Evolutionary conservation across 2,113 vertebrate species (phyloP).

Genomic region (Anguilla rostrata): DNA sequence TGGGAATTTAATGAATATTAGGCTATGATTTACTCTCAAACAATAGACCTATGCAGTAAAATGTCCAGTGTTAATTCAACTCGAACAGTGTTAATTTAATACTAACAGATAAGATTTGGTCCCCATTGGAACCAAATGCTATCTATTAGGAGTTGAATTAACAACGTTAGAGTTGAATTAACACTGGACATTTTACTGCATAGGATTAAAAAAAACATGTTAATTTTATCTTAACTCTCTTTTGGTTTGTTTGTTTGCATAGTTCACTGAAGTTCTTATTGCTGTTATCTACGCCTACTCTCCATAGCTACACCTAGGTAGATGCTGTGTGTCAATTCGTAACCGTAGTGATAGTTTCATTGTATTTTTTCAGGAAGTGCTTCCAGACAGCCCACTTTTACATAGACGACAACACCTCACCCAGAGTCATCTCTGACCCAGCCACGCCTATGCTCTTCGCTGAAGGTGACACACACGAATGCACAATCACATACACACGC

Average conservation of each 20-base stretch:
- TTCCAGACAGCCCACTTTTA: slow-evolving; percentile 99
- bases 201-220: no score
- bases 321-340: background rate
- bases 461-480: slow-evolving; percentile 68
- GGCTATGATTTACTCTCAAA: slow-evolving; percentile 14
- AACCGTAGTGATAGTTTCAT: background rate
- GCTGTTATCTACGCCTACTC: background rate
- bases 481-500: background rate
- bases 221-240: background rate
- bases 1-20: no score
- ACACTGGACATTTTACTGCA: no score
- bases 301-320: no score
- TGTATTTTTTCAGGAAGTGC: slow-evolving; percentile 76
- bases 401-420: slow-evolving; percentile 86
- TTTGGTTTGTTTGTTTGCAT: slow-evolving; percentile 13
- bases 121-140: no score
- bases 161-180: no score
- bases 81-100: no score
- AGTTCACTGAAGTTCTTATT: background rate
- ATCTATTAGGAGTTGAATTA: no score
- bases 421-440: slow-evolving; percentile 80
- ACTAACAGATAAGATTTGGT: no score
- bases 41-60: slow-evolving; percentile 19
- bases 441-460: slow-evolving; percentile 74
- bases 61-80: no score